These are phyloP conservation scores for Enteromius afrohamiltoni DNA, from an alignment of 2,797 vertebrate genomes.

Conservation along the genomic window DNA sequence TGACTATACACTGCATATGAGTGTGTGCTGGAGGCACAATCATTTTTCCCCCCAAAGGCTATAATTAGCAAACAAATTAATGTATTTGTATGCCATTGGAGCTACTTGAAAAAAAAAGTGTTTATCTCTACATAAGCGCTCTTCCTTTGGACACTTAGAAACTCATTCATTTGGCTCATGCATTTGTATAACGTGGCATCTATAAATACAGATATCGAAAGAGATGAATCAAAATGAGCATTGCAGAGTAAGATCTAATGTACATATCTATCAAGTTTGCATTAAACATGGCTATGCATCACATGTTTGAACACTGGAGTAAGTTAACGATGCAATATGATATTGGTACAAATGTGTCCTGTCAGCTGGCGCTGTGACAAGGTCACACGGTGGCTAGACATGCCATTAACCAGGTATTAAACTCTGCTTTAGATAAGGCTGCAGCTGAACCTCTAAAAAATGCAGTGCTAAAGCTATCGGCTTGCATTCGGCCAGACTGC, in stretches of 20 bases:
- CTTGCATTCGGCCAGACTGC: slow-evolving; percentile 70
- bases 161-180: not conserved
- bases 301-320: not conserved
- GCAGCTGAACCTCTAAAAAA: slow-evolving; percentile 70
- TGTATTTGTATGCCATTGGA: not conserved
- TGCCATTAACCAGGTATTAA: slow-evolving; percentile 81
- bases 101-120: not conserved
- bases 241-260: not conserved
- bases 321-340: slow-evolving; percentile 52
- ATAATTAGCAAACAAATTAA: not conserved
- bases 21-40: not conserved
- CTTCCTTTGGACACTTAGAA: not conserved
- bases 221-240: not conserved
- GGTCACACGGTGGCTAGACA: slow-evolving; percentile 75
- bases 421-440: slow-evolving; percentile 75
- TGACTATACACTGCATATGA: not conserved
- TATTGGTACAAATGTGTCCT: slow-evolving; percentile 67
- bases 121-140: not conserved
- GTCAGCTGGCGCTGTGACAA: slow-evolving; percentile 62
- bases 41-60: not conserved
- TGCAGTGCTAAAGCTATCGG: slow-evolving; percentile 66
- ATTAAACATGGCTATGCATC: slow-evolving; percentile 6
- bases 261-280: not conserved
- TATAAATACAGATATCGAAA: not conserved
- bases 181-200: slow-evolving; percentile 12